phyloP scores from a whole-genome alignment of 1,140 invertebrate species.

The Rhynchophorus ferrugineus region DNA sequence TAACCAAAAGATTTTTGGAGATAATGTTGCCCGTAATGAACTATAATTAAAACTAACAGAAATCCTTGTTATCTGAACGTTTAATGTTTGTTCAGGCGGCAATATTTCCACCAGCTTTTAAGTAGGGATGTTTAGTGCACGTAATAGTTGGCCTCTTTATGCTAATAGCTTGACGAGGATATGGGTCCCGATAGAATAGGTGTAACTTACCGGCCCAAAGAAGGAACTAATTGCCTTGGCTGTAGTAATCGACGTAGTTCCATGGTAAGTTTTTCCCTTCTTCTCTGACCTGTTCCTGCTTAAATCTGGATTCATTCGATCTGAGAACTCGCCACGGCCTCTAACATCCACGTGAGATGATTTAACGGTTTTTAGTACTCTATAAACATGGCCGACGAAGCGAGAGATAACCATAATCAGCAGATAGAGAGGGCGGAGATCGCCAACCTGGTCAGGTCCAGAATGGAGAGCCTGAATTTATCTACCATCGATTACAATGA shows the following conservation, averaged over 20 bases:
- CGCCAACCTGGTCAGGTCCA: conserved; percentile 82
- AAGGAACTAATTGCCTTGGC: conserved; percentile 42
- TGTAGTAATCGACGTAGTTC: conserved; percentile 43
- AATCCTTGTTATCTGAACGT: too few relatives aligned
- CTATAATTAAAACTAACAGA: too few relatives aligned
- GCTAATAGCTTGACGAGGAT: conserved; percentile 43
- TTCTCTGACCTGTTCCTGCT: not conserved
- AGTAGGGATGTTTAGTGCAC: conserved; percentile 35
- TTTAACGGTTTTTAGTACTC: conserved; percentile 55
- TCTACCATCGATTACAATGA: conserved; percentile 87
- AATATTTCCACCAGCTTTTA: too few relatives aligned
- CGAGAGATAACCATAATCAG: conserved; percentile 75
- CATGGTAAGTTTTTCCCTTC: conserved; percentile 41
- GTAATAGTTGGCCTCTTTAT: conserved; percentile 36
- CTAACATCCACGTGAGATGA: not conserved
- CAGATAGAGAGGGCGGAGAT: conserved; percentile 93
- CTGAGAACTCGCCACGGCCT: too few relatives aligned
- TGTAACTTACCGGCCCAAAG: conserved; percentile 44
- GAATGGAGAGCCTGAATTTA: conserved; percentile 89
- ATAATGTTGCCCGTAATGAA: too few relatives aligned
- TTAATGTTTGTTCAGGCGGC: too few relatives aligned
- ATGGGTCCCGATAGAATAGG: conserved; percentile 41
- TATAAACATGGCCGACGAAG: conserved; percentile 72
- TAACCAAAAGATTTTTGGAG: too few relatives aligned
- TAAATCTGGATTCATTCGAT: too few relatives aligned